Evolutionary conservation across 2,113 vertebrate genomes (phyloP).

Genomic region (Notarius quadriscutis): DNA sequence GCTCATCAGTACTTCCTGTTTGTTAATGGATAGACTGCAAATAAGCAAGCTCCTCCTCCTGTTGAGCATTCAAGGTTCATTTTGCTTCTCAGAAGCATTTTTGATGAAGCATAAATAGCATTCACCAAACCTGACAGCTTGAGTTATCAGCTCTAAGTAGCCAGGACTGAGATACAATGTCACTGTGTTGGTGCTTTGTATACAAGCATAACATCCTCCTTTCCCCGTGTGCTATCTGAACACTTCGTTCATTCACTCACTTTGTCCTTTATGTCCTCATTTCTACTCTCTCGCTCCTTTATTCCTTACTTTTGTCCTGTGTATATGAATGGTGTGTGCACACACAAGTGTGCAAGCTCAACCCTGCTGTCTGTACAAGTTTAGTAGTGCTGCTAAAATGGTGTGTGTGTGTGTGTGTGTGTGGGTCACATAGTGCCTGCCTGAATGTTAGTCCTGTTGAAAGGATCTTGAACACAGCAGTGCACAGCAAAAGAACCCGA

Average conservation of each 20-base stretch:
- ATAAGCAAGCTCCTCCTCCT: not conserved
- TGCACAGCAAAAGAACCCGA: not conserved
- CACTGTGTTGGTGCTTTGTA: not conserved
- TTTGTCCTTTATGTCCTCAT: not conserved
- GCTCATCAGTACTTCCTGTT: too few relatives aligned
- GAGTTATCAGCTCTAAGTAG: conserved; percentile 29
- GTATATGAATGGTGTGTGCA: too few relatives aligned
- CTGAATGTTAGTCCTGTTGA: not conserved
- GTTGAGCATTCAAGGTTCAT: not conserved
- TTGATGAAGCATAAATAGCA: not conserved
- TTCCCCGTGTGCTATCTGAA: not conserved
- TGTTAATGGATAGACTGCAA: too few relatives aligned
- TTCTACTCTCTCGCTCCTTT: not conserved
- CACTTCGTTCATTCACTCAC: not conserved
- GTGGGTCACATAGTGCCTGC: not conserved
- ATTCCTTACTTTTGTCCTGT: not conserved
- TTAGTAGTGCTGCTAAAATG: not conserved
- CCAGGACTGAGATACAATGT: not conserved
- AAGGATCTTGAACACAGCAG: not conserved
- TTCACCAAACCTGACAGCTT: conserved; percentile 22
- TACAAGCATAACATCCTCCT: not conserved
- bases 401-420: not conserved
- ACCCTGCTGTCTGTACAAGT: not conserved
- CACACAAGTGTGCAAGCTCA: not conserved
- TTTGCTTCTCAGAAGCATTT: not conserved